phyloP scores from a whole-genome alignment of 2,113 vertebrate genomes.

The Varanus komodoensis region DNA sequence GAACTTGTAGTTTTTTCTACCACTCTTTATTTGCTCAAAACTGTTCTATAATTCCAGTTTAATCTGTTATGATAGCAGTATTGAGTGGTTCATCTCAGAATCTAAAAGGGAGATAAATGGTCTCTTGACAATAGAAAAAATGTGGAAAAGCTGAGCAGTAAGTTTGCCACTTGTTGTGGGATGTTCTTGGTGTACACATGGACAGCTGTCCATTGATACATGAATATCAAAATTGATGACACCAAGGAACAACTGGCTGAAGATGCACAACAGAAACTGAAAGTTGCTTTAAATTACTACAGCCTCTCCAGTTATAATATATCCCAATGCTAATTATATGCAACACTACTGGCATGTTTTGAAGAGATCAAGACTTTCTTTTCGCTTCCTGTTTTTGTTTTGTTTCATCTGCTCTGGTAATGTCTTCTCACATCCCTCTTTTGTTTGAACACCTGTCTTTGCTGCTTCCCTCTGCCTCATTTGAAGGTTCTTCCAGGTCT shows the following conservation, averaged over 20 bases:
- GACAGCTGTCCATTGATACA: not conserved
- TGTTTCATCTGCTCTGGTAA: not conserved
- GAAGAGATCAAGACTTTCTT: not conserved
- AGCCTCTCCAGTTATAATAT: not conserved
- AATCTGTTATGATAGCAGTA: not conserved
- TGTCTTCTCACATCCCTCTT: not conserved
- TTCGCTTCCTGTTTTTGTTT: not conserved
- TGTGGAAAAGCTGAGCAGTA: not conserved
- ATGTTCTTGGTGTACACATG: not conserved
- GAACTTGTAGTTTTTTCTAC: not conserved
- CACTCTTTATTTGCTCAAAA: not conserved
- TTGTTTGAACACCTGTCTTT: not conserved
- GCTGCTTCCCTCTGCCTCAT: not conserved
- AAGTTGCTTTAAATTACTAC: not conserved
- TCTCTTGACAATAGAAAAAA: not conserved
- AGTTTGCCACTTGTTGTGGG: not conserved
- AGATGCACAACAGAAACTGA: not conserved
- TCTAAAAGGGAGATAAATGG: not conserved
- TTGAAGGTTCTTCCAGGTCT: not conserved
- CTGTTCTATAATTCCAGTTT: not conserved
- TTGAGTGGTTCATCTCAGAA: not conserved
- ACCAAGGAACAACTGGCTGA: not conserved
- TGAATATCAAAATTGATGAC: not conserved
- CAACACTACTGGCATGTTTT: not conserved
- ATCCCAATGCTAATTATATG: not conserved